These are phyloP conservation scores for Pampusana beccarii DNA, from an alignment of 2,113 vertebrate species.

Conservation along the genomic window DNA sequence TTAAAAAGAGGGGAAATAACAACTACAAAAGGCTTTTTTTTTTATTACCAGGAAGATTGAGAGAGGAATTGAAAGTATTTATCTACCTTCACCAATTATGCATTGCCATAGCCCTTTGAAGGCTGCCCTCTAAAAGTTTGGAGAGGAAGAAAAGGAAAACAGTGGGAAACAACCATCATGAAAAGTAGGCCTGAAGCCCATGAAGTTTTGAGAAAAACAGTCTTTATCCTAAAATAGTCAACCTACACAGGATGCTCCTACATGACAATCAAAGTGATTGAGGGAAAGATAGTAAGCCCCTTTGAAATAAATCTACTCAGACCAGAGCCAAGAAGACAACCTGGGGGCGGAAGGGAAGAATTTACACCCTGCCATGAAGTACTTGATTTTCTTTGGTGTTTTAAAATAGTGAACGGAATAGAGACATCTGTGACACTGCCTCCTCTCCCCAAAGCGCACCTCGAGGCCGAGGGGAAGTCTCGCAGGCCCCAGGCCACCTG, in stretches of 20 bases:
- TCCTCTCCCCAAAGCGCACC: neutral
- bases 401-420: neutral
- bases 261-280: rapidly evolving
- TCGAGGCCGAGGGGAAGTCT: neutral
- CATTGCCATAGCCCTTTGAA: rapidly evolving
- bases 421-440: neutral
- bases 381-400: neutral
- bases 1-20: neutral
- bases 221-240: neutral
- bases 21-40: neutral
- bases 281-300: neutral
- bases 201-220: neutral
- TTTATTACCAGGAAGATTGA: neutral
- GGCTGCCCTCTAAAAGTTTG: neutral
- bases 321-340: rapidly evolving
- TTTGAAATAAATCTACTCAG: neutral
- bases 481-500: too few relatives aligned
- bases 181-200: neutral
- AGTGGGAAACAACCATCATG: rapidly evolving
- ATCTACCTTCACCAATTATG: neutral
- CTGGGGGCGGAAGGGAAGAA: rapidly evolving
- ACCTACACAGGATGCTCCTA: neutral
- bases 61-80: neutral
- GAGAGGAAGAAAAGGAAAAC: neutral
- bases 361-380: rapidly evolving